These are phyloP conservation scores for Amblyraja radiata DNA, from an alignment of 2,797 vertebrate species.

Conservation along the genomic window DNA sequence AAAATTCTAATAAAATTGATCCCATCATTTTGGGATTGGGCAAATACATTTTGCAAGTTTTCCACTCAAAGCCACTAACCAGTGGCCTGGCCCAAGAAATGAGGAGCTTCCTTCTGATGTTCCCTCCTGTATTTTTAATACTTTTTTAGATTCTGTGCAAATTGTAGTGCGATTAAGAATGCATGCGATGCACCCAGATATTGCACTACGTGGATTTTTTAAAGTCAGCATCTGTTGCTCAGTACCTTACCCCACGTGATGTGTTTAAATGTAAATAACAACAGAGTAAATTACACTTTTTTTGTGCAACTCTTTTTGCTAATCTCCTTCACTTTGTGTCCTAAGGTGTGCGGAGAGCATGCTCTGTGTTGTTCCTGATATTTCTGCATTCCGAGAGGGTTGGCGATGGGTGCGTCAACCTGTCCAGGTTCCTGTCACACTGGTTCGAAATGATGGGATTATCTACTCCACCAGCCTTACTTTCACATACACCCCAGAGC, in stretches of 20 bases:
- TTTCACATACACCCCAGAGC: constrained; percentile 97
- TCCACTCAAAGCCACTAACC: background rate
- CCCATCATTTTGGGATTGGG: background rate
- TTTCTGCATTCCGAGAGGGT: constrained; percentile 97
- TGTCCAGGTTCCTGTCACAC: constrained; percentile 95
- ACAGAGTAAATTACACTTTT: background rate
- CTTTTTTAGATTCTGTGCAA: background rate
- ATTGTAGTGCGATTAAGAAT: background rate
- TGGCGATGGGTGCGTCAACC: constrained; percentile 98
- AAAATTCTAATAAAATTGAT: background rate
- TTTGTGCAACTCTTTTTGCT: background rate
- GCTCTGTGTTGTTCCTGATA: constrained; percentile 96
- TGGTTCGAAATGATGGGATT: constrained; percentile 94
- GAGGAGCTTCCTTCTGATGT: background rate
- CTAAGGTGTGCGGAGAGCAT: constrained; percentile 92
- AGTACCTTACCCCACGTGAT: background rate
- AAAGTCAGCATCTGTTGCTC: background rate
- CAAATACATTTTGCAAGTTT: background rate
- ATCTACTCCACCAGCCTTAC: constrained; percentile 99
- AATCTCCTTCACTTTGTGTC: constrained; percentile 37
- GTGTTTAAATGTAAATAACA: background rate
- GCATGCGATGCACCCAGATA: background rate
- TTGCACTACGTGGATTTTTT: background rate
- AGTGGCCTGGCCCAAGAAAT: background rate
- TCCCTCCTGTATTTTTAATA: background rate